phyloP scores from a whole-genome alignment of 2,888 invertebrate genomes.

The Ceratothoa steindachneri region DNA sequence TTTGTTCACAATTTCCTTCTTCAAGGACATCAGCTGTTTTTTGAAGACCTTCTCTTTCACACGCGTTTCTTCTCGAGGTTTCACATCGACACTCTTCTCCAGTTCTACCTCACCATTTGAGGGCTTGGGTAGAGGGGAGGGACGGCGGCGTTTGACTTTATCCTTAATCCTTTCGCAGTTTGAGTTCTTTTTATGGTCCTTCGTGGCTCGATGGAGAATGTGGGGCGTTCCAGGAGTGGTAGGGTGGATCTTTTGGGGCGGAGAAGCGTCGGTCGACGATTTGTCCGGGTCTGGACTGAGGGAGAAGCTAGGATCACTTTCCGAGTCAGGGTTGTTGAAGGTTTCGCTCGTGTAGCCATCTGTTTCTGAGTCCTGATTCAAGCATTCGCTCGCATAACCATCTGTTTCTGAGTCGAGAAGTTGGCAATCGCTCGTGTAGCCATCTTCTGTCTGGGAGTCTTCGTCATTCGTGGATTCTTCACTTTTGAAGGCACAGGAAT shows the following conservation, averaged over 20 bases:
- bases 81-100: background rate
- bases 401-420: background rate
- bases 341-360: background rate
- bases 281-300: background rate
- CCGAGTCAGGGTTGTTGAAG: background rate
- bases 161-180: background rate
- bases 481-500: too few species aligned
- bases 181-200: background rate
- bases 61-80: constrained; percentile 7
- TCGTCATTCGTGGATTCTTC: background rate
- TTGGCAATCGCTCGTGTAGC: background rate
- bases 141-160: background rate
- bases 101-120: background rate
- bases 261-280: background rate
- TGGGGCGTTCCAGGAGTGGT: too few species aligned
- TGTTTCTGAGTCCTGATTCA: background rate
- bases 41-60: constrained; percentile 28
- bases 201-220: too few species aligned
- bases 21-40: constrained; percentile 20
- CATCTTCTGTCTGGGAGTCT: background rate
- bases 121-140: background rate
- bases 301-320: background rate
- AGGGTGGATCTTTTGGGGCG: too few species aligned
- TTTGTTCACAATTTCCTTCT: constrained; percentile 39
- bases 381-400: background rate